Evolutionary conservation across 2,797 vertebrate species (phyloP).

Genomic region (Pteronotus mesoamericanus): DNA sequence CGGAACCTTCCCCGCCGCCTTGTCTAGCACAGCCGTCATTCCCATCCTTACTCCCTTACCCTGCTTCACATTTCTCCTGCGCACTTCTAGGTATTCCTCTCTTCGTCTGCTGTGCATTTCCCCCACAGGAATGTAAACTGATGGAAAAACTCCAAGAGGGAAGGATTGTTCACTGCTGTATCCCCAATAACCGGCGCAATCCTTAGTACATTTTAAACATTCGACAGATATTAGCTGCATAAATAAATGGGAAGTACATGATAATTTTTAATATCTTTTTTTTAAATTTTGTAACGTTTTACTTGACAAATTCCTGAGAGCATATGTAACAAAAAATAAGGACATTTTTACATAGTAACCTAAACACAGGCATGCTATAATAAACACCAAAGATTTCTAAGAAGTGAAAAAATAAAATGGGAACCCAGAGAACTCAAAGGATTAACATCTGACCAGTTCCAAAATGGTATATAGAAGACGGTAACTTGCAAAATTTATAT

Average conservation of each 20-base stretch:
- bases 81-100: not conserved
- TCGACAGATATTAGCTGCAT: not conserved
- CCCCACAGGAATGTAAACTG: not conserved
- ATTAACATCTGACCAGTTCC: not conserved
- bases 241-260: not conserved
- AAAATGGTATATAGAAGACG: not conserved
- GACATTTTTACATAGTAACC: not conserved
- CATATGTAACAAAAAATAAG: not conserved
- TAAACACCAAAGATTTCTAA: not conserved
- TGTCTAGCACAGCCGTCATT: not conserved
- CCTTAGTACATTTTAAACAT: not conserved
- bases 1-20: not conserved
- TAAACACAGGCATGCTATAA: not conserved
- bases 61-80: not conserved
- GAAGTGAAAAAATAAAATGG: not conserved
- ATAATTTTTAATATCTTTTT: not conserved
- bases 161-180: not conserved
- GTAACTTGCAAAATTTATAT: not conserved
- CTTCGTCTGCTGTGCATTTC: not conserved
- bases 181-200: not conserved
- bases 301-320: slow-evolving; percentile 8
- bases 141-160: not conserved
- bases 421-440: not conserved
- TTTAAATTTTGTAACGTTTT: slow-evolving; percentile 25
- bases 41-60: not conserved